Evolutionary conservation across 2,113 vertebrate genomes (phyloP).

Genomic region (Cygnus buccinator): DNA sequence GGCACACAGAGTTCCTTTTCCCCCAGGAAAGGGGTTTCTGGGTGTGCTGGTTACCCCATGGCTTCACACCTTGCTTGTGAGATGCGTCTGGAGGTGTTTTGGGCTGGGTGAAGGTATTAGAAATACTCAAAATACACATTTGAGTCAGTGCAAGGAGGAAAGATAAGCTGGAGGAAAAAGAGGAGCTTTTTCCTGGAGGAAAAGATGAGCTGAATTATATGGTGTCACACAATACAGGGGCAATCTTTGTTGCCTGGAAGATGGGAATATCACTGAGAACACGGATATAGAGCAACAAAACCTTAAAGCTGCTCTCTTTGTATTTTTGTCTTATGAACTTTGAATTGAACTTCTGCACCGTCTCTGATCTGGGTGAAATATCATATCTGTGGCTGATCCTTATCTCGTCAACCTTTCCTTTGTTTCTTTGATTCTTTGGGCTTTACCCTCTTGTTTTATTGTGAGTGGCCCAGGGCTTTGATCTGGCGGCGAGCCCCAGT

Average conservation of each 20-base stretch:
- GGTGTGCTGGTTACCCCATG: neutral
- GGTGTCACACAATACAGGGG: neutral
- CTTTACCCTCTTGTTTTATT: constrained; percentile 87
- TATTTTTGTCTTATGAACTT: constrained; percentile 81
- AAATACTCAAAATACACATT: constrained; percentile 53
- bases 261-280: constrained; percentile 41
- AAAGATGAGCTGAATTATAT: neutral
- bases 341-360: constrained; percentile 90
- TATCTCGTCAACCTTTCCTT: constrained; percentile 98
- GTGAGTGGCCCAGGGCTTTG: constrained; percentile 89
- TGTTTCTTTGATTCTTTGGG: constrained; percentile 92
- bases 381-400: constrained; percentile 94
- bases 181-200: no score
- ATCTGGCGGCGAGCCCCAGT: constrained; percentile 85
- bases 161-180: no score
- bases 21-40: neutral
- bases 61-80: neutral
- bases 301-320: constrained; percentile 70
- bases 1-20: neutral
- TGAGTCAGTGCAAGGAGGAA: constrained; percentile 38
- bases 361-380: constrained; percentile 95
- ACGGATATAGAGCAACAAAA: constrained; percentile 26
- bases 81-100: constrained; percentile 7
- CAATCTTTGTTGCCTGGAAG: constrained; percentile 63
- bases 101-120: constrained; percentile 36